Base-by-base conservation (phyloP, 2,888 invertebrate species). In the Julus scandinavius region DNA sequence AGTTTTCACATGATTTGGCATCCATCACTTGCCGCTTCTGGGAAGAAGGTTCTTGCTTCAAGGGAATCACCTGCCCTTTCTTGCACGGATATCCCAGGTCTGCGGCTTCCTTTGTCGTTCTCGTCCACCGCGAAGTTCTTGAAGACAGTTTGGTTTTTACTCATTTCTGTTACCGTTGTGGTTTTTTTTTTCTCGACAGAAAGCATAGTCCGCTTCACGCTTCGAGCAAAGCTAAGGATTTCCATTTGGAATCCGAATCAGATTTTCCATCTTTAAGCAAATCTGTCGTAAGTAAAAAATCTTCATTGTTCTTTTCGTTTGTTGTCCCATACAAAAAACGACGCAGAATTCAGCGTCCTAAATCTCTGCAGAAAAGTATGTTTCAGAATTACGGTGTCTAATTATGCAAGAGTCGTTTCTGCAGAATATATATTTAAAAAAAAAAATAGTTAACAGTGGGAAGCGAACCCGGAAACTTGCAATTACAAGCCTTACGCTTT, bases 11-110 rank as follows among this genome's bases (percentile, higher is more conserved):
- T 90, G 93, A 93, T 91, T 91, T 93, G 87, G 92, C 92, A 50
- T 91, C 91, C 88, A 93, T 93, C 85, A 93, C 93, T 41, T 93
- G 93, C 90, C 91, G 93, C 54, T 93, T 93, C 91, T 93, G 93
- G 93, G 92, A 92, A 89, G 92, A 92, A 89, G 93, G 92, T 58
- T 92, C 92, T 88, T 93, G 93, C 90, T 92, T 93, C 90, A 93
- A 93, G 90, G 93, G 93, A 40, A 88, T 89, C 20, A 89, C 89
- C 50, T 89, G 89, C 50, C 89, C 89, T 50, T 89, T 89, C 84
- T 58, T 89, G 87, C 89, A 89, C 84, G 89, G 89, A 49, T 89
- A 89, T 87, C 89, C 88, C 41, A 89, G 88, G 89, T 89, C 86
- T 20, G 20, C 0, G n/a, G 20, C 20, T 11, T 49, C 29, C 29